Evolutionary conservation across 1,140 invertebrate genomes (phyloP).

Genomic region (Archivesica marissinica): DNA sequence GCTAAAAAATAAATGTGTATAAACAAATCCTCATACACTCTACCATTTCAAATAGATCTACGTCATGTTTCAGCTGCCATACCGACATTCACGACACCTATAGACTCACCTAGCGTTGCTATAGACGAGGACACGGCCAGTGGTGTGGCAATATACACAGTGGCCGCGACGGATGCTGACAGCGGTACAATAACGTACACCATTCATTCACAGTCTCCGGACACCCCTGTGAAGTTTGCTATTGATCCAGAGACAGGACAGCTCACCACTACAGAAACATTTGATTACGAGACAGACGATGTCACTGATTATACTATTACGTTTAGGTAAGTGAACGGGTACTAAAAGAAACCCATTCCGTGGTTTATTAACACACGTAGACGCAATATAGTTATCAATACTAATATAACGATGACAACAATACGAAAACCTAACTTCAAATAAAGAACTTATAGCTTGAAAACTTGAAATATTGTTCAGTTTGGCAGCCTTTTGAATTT

Average conservation of each 20-base stretch:
- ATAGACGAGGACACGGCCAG: not conserved
- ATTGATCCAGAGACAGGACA: not conserved
- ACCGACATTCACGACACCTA: not conserved
- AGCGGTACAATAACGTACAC: slow-evolving; percentile 5
- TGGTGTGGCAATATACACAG: slow-evolving; percentile 5
- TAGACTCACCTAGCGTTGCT: not conserved
- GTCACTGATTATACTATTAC: not conserved
- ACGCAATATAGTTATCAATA: too few species aligned
- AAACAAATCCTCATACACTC: too few species aligned
- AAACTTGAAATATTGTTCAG: too few species aligned
- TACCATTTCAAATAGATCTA: too few species aligned
- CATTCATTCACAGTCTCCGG: not conserved
- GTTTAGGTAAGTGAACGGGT: too few species aligned
- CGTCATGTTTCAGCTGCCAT: slow-evolving; percentile 3
- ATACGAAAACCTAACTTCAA: too few species aligned
- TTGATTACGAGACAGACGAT: slow-evolving; percentile 20
- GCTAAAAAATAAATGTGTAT: too few species aligned
- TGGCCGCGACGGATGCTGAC: slow-evolving; percentile 7
- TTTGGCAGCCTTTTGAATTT: too few species aligned
- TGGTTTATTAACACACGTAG: too few species aligned
- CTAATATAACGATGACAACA: too few species aligned
- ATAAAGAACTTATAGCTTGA: too few species aligned
- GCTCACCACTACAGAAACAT: not conserved
- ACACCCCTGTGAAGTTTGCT: slow-evolving; percentile 17
- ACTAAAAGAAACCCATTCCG: too few species aligned